Evolutionary conservation across 1,140 invertebrate species (phyloP), one percentile per base, ranked within the genome.

Genomic region (Helicoverpa zea): DNA sequence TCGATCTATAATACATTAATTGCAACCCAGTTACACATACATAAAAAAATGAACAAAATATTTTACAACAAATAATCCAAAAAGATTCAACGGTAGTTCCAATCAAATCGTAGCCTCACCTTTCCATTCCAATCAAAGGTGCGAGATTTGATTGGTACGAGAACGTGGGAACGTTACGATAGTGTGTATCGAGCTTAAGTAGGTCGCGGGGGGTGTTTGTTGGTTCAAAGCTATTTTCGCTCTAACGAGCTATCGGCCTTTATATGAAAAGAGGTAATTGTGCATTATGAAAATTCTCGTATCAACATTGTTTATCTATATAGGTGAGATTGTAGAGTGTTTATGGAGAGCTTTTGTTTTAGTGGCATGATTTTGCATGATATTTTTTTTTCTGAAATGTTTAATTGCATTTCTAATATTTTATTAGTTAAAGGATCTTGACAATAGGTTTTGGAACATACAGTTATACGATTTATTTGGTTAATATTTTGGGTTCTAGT

Each of bases 121-220:
- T 74, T 64, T 64, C n/a, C 73, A n/a, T 64, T 77, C 43, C 59
- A 64, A 64, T 77, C 59, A 64, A 77, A 77, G 74, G 58, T 77
- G 47, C 16, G 47, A 63, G 43, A 64, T 77, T 63, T 64, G 74
- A 77, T 77, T 77, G 74, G 52, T 7, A 29, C 11, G 74, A 77
- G 74, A 74, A 74, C 47, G 74, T 77, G 59, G 64, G 74, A 77
- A 54, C 9, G 3, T 47, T 52, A 49, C 66, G 59, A 49, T 63
- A 56, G 51, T 73, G 70, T 73, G 52, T 73, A 56, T 14, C 74
- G 18, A 18, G 58, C 58, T 35, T 76, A 76, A 76, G 59, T 76
- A 76, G 74, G 74, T 76, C 74, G 74, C 70, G 16, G 61, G 30
- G 18, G 66, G 47, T 76, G 59, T 52, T 63, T 43, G 58, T 59